phyloP scores from a whole-genome alignment of 2,113 vertebrate species.

The Marcusenius ussheri region DNA sequence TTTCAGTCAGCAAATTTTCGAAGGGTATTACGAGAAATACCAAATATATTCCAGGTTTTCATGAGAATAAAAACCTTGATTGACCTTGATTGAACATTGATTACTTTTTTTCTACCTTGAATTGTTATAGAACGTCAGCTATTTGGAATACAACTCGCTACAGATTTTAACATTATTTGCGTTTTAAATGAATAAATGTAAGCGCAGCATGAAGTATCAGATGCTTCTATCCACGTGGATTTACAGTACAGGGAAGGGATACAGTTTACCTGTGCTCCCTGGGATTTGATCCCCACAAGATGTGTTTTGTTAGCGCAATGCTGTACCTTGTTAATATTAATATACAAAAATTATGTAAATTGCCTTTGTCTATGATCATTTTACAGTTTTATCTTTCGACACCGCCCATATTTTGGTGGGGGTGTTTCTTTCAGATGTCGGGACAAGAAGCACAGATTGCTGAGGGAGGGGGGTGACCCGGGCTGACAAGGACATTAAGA shows the following conservation, averaged over 20 bases:
- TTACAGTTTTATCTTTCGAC: not conserved
- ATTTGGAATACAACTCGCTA: not conserved
- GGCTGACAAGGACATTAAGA: not conserved
- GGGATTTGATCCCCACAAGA: too few species aligned
- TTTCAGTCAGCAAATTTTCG: not conserved
- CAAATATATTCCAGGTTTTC: not conserved
- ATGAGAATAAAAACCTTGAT: too few species aligned
- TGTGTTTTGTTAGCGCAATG: not conserved
- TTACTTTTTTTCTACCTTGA: not conserved
- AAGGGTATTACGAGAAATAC: not conserved
- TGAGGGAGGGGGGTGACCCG: not conserved
- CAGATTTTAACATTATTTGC: not conserved
- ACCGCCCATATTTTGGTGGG: not conserved
- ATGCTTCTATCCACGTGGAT: not conserved
- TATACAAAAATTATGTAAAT: not conserved
- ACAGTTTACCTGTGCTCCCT: not conserved
- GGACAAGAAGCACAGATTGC: not conserved
- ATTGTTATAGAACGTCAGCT: not conserved
- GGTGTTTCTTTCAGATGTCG: not conserved
- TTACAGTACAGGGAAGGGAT: not conserved
- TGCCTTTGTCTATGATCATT: not conserved
- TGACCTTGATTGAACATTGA: not conserved
- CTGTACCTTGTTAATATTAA: not conserved
- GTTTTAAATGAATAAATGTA: not conserved
- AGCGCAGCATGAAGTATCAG: not conserved